A percentile compares a stretch with the other conserved stretches of the same genome.
phyloP scores from a whole-genome alignment of 2,888 invertebrate genomes.

The Dendrolimus houi region DNA sequence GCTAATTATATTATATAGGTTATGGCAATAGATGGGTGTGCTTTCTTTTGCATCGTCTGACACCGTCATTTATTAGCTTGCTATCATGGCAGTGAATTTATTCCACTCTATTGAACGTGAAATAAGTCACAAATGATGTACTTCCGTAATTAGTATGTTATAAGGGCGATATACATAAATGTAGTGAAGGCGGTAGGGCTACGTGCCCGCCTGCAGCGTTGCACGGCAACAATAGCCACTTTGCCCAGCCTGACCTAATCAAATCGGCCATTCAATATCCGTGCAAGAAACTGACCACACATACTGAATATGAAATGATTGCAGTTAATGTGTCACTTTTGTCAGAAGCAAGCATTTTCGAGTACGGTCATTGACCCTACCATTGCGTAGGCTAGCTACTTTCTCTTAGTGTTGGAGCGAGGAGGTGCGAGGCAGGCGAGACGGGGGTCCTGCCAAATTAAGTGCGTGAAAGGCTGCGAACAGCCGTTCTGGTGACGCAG shows the following conservation, averaged over 20 bases:
- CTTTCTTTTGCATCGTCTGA: no score
- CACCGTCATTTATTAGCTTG: no score
- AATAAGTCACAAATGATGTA: no score
- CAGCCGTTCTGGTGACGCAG: slow-evolving; percentile 43
- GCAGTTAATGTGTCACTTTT: slow-evolving; percentile 72
- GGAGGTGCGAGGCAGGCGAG: slow-evolving; percentile 45
- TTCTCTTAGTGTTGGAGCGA: slow-evolving; percentile 61
- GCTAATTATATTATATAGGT: no score
- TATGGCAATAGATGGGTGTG: no score
- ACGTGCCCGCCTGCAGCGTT: slow-evolving; percentile 26
- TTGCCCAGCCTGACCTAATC: slow-evolving; percentile 47
- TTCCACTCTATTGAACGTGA: no score
- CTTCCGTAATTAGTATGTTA: neutral
- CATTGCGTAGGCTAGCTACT: slow-evolving; percentile 75
- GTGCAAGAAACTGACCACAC: slow-evolving; percentile 68
- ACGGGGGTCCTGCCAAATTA: slow-evolving; percentile 73
- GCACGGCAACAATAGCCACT: slow-evolving; percentile 31
- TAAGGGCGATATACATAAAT: neutral
- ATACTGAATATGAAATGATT: slow-evolving; percentile 68
- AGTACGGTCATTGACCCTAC: slow-evolving; percentile 72
- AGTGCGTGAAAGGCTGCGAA: slow-evolving; percentile 70
- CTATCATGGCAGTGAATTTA: no score
- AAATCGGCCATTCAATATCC: slow-evolving; percentile 49
- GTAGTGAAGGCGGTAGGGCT: slow-evolving; percentile 10
- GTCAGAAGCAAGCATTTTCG: slow-evolving; percentile 71